phyloP scores from a whole-genome alignment of 2,888 invertebrate genomes.

The Amphipyra tragopoginis region DNA sequence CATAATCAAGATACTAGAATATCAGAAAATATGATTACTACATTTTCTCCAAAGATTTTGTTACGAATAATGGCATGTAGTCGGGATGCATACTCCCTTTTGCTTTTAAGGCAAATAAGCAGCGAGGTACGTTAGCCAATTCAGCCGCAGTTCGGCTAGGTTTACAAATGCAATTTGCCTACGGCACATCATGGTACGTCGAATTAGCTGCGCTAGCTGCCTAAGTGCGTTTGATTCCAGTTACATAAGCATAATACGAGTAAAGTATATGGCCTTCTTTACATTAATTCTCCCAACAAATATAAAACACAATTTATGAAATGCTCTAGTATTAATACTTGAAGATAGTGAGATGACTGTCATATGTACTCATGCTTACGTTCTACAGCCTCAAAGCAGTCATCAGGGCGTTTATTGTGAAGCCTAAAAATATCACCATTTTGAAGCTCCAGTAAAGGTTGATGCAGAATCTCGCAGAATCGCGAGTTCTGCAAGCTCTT shows the following conservation, averaged over 20 bases:
- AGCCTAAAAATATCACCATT: constrained; percentile 63
- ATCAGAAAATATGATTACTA: no score
- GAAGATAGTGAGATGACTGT: constrained; percentile 31
- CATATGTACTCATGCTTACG: constrained; percentile 25
- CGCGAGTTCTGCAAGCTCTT: constrained; percentile 73
- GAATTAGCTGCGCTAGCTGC: constrained; percentile 2
- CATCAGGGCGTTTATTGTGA: constrained; percentile 76
- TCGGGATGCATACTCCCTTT: no score
- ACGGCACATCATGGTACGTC: constrained; percentile 4
- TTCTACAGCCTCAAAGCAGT: constrained; percentile 65
- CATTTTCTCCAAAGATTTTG: not conserved
- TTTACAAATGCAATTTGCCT: constrained; percentile 30
- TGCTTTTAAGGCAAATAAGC: not conserved
- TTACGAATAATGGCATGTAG: no score
- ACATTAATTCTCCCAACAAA: no score
- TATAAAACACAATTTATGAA: not conserved
- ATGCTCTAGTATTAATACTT: not conserved
- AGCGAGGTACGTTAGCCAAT: constrained; percentile 2
- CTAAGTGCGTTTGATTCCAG: constrained; percentile 4
- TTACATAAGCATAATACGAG: no score
- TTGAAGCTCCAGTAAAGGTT: constrained; percentile 55
- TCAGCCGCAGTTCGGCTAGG: constrained; percentile 5
- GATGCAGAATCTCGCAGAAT: constrained; percentile 72
- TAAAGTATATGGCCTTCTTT: no score
- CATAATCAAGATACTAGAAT: no score